Percentiles rank a stretch among this genome's conserved stretches.
Evolutionary conservation across 2,113 vertebrate species (phyloP).

Genomic region (Cairina moschata): DNA sequence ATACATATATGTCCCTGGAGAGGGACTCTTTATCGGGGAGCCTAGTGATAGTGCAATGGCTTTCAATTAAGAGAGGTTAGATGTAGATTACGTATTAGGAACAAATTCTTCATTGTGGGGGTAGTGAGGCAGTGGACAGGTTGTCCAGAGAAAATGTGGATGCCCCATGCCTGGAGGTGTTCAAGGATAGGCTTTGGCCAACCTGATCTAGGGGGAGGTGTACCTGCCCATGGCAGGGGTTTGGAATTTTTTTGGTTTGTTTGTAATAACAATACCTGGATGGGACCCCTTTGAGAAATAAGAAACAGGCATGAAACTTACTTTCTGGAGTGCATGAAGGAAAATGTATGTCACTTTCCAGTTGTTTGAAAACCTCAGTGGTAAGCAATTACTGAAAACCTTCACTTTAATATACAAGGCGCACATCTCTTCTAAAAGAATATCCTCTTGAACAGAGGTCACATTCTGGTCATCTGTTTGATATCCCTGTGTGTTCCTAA

Average conservation of each 20-base stretch:
- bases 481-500: not conserved
- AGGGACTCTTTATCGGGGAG: not conserved
- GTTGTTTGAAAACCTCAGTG: not conserved
- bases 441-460: not conserved
- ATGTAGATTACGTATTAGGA: not conserved
- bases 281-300: not conserved
- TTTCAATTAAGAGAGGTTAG: not conserved
- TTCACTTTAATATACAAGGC: not conserved
- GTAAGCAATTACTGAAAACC: not conserved
- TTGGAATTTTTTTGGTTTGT: not conserved
- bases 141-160: not conserved
- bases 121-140: too few relatives aligned
- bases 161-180: not conserved
- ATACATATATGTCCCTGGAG: not conserved
- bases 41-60: not conserved
- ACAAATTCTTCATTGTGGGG: not conserved
- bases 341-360: not conserved
- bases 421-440: not conserved
- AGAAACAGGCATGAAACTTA: not conserved
- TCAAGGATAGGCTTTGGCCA: not conserved
- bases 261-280: not conserved
- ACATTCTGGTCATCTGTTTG: not conserved
- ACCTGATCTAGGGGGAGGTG: not conserved
- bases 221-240: not conserved
- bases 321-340: not conserved